These are phyloP conservation scores for Oophaga pumilio DNA, from an alignment of 2,113 vertebrate genomes.

Conservation along the genomic window DNA sequence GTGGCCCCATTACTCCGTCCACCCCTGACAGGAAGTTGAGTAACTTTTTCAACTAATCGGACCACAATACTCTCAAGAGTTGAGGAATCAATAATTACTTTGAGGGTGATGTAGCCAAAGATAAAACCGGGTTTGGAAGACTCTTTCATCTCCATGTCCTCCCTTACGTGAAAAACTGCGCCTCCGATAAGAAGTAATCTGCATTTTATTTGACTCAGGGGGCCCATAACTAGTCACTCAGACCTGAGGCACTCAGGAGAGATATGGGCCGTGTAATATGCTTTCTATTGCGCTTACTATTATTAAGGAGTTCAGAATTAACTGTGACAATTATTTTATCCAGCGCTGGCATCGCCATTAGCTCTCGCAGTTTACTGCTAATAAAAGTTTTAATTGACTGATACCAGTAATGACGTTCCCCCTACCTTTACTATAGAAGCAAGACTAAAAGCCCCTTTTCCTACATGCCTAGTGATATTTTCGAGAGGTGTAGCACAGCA, in stretches of 20 bases:
- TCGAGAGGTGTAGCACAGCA: constrained; percentile 64
- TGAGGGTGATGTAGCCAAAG: constrained; percentile 61
- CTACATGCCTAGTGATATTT: constrained; percentile 72
- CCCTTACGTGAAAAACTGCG: constrained; percentile 76
- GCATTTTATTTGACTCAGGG: constrained; percentile 85
- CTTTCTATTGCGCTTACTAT: constrained; percentile 84
- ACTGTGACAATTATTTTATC: constrained; percentile 85
- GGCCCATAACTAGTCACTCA: constrained; percentile 86
- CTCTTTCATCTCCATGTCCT: constrained; percentile 64
- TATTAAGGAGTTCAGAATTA: constrained; percentile 87
- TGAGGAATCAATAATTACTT: background rate
- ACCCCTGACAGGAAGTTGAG: background rate
- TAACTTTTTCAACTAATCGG: background rate
- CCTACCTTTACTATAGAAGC: constrained; percentile 79
- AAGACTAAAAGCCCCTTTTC: constrained; percentile 70
- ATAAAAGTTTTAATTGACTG: constrained; percentile 84
- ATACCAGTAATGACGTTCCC: constrained; percentile 81
- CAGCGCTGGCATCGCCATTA: constrained; percentile 79
- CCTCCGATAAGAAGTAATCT: constrained; percentile 80
- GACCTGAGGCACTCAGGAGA: constrained; percentile 82
- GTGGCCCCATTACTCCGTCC: background rate
- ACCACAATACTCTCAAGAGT: background rate
- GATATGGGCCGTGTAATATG: constrained; percentile 86
- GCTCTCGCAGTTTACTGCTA: constrained; percentile 82
- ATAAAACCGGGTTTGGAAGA: constrained; percentile 61